Conservation (phyloP, 2,113 vertebrate genomes). For the Mustelus asterias region DNA sequence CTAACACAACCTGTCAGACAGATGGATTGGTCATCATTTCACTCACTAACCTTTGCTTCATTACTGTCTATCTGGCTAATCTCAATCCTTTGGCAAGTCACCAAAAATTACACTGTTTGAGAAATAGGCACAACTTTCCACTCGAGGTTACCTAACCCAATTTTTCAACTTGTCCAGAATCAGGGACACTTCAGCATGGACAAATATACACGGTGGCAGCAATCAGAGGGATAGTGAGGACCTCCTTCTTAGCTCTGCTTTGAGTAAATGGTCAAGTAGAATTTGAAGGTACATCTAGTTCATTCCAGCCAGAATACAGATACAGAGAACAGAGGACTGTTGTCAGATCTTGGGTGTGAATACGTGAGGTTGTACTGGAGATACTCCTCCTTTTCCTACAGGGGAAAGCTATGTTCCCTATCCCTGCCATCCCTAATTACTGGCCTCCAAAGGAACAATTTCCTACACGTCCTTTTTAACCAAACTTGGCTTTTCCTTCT, state of each 20-base stretch:
- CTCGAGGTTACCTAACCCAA: neutral
- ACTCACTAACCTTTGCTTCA: neutral
- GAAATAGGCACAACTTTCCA: neutral
- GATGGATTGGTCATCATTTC: neutral
- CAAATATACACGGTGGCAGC: neutral
- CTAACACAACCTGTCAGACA: neutral
- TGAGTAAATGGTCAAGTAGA: neutral
- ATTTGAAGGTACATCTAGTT: neutral
- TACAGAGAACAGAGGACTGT: neutral
- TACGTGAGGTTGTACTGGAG: neutral
- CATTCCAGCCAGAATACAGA: neutral
- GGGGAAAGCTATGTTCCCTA: neutral
- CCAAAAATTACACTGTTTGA: neutral
- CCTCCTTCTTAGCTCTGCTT: neutral
- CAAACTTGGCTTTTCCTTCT: neutral
- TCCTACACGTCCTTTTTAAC: neutral
- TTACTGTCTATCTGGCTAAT: neutral
- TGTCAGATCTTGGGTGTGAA: neutral
- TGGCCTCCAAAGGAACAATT: neutral
- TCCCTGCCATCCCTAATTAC: neutral
- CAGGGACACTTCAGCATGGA: neutral
- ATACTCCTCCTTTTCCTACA: neutral
- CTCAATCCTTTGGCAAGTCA: neutral
- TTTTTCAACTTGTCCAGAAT: neutral
- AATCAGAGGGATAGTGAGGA: neutral